Base-by-base conservation (phyloP, 2,888 invertebrate species). In the Odontocolon sp. region DNA sequence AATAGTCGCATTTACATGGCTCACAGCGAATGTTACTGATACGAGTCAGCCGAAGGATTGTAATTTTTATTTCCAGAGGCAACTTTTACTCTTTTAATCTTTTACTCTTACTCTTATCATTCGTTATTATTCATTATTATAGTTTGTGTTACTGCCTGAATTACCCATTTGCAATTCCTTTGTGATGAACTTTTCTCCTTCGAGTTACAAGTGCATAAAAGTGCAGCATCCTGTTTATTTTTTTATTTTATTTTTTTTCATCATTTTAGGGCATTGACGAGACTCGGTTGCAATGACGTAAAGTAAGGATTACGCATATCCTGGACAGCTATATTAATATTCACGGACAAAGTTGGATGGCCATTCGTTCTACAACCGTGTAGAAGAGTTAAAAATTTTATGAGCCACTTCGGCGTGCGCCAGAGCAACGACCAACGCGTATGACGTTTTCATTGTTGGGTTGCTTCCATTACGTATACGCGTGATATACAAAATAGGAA, bases 381-480 rank as follows among this genome's bases (percentile, higher is more conserved):
- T 56, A 68, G 56, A 63, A n/a, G 56, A 68, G 47, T 68, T 63
- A n/a, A 26, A 47, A 38, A 31, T 57, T 75, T 69, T 75, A 75
- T 64, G 69, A 75, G 74, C 56, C 56, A 56, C 56, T 56, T 68
- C 14, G 38, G 50, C 64, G 50, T 50, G 36, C 50, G 64, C 64
- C 64, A 28, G 36, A 63, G 36, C 23, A 14, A 23, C 33, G 8
- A 14, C 26, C 50, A 36, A 21, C 21, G 50, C 64, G 64, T 50
- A 38, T 36, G 36, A 50, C 50, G 47, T 36, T 64, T 47, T 47
- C 64, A 23, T 50, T 64, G 33, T 14, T 50, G 9, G 38, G 9
- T 28, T 31, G 31, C 54, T 33, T 54, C 26, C 14, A 21, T 18
- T 64, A 38, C 45, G 33, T 21, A 26, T 36, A 6, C 36, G n/a